Percentiles rank a stretch among this genome's conserved stretches.
Conservation (phyloP, 2,888 invertebrate genomes). For the Buathra laborator region DNA sequence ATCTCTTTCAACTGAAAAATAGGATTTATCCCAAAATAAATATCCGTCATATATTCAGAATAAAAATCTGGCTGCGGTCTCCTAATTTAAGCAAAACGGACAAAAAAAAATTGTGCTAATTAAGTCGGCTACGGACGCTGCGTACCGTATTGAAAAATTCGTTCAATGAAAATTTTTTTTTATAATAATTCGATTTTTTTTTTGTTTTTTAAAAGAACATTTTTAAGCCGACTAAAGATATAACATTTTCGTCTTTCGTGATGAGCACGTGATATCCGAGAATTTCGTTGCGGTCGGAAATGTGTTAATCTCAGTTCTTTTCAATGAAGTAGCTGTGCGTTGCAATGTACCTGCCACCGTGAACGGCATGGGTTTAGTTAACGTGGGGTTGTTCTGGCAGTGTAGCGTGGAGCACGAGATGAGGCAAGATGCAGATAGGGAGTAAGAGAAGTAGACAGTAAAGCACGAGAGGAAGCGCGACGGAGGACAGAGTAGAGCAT, state of each 20-base stretch:
- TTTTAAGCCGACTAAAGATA: no score
- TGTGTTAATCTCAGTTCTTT: background rate
- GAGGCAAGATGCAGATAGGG: background rate
- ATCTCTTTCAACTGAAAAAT: no score
- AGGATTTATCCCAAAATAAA: no score
- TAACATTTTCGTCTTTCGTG: background rate
- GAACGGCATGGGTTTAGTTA: background rate
- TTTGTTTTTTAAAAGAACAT: no score
- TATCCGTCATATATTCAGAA: no score
- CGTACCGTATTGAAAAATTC: no score
- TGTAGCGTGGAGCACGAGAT: background rate
- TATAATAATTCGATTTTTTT: no score
- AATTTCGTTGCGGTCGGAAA: background rate
- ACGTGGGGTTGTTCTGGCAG: background rate
- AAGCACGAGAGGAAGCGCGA: background rate
- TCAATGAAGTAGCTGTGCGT: background rate
- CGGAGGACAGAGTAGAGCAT: conserved; percentile 12
- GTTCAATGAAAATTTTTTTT: no score
- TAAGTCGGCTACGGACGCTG: no score
- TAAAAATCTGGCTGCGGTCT: no score
- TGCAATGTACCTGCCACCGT: background rate
- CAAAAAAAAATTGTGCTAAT: no score
- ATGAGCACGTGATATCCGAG: background rate
- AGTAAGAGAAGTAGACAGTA: background rate
- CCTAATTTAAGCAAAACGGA: no score